A percentile compares a stretch with the other conserved stretches of the same genome.
Conservation (phyloP, 1,140 invertebrate species). For the Agraylea sexmaculata region DNA sequence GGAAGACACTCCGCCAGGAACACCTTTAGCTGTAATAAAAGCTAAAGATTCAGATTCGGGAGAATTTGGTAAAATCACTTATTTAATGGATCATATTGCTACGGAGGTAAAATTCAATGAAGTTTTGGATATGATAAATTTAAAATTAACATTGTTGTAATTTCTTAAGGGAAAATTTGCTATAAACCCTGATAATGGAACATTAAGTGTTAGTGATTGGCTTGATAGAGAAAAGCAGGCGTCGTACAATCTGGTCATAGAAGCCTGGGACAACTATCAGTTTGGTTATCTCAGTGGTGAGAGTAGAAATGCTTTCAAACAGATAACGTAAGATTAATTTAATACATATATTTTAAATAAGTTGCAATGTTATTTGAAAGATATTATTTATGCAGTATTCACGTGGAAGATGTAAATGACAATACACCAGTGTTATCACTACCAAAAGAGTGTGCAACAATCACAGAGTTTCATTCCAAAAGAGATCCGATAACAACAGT, state of each 20-base stretch:
- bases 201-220: constrained; percentile 62
- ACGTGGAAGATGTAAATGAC: constrained; percentile 75
- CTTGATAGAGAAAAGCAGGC: constrained; percentile 72
- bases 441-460: constrained; percentile 55
- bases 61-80: constrained; percentile 83
- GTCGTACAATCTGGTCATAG: constrained; percentile 71
- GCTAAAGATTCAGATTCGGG: constrained; percentile 78
- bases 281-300: constrained; percentile 82
- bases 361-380: constrained; percentile 3
- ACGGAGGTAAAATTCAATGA: constrained; percentile 48
- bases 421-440: constrained; percentile 60
- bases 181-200: constrained; percentile 76
- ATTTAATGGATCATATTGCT: constrained; percentile 72
- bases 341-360: constrained; percentile 6
- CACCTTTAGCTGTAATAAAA: constrained; percentile 57
- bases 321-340: constrained; percentile 58
- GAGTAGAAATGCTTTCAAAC: constrained; percentile 84
- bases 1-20: constrained; percentile 68
- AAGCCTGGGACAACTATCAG: constrained; percentile 92
- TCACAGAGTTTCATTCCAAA: constrained; percentile 82
- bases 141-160: constrained; percentile 8
- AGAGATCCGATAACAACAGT: constrained; percentile 62
- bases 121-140: constrained; percentile 4
- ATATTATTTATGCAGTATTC: constrained; percentile 30
- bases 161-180: constrained; percentile 59